These are phyloP conservation scores for Drosophila dunni DNA, from an alignment of 1,140 invertebrate genomes.

Conservation along the genomic window DNA sequence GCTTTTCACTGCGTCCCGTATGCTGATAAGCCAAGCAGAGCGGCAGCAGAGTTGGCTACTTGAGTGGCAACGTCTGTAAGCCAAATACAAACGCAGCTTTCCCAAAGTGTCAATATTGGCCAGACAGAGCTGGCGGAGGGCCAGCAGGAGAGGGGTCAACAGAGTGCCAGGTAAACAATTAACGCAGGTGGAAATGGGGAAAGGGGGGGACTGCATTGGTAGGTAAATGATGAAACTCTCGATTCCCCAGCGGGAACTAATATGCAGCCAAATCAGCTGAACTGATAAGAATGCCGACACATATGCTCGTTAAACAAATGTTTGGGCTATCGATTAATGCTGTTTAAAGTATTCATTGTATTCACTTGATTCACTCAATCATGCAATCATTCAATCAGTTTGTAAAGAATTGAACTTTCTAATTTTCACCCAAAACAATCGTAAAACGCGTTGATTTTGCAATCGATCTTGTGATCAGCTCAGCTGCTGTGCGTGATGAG, in stretches of 20 bases:
- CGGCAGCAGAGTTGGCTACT: slow-evolving; percentile 41
- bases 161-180: slow-evolving; percentile 53
- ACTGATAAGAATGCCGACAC: not conserved
- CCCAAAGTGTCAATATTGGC: slow-evolving; percentile 66
- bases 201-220: not conserved
- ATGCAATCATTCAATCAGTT: not conserved
- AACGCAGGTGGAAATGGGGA: slow-evolving; percentile 31
- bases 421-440: slow-evolving; percentile 41
- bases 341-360: not conserved
- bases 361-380: not conserved
- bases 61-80: slow-evolving; percentile 55
- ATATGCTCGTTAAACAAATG: not conserved
- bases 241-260: slow-evolving; percentile 15
- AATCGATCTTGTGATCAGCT: slow-evolving; percentile 39
- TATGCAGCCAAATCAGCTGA: slow-evolving; percentile 3
- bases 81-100: slow-evolving; percentile 60
- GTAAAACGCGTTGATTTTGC: slow-evolving; percentile 40
- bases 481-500: not conserved
- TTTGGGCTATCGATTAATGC: not conserved
- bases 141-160: not conserved
- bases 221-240: slow-evolving; percentile 15
- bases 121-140: slow-evolving; percentile 1
- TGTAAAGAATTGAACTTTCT: slow-evolving; percentile 35
- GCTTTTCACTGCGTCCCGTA: not conserved
- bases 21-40: slow-evolving; percentile 3